These are phyloP conservation scores for Heliconius sara DNA, from an alignment of 2,888 invertebrate species.

Conservation along the genomic window DNA sequence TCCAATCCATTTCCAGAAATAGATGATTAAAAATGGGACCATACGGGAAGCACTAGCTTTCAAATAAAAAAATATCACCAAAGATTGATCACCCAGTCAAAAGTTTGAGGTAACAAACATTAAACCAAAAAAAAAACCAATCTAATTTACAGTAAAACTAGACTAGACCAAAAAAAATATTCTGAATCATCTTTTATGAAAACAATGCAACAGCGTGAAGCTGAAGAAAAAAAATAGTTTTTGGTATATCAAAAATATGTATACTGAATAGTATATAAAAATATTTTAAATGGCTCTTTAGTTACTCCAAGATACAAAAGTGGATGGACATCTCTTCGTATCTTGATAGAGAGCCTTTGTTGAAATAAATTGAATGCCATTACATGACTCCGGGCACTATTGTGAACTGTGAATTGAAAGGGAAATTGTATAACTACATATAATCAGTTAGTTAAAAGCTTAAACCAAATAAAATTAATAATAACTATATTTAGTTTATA, in stretches of 20 bases:
- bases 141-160: no score
- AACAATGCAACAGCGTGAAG: no score
- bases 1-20: no score
- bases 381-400: constrained; percentile 28
- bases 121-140: no score
- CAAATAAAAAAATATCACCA: no score
- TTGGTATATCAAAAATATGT: background rate
- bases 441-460: background rate
- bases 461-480: background rate
- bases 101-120: no score
- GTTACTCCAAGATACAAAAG: background rate
- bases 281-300: background rate
- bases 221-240: background rate
- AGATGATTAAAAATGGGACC: no score
- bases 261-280: background rate
- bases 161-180: no score
- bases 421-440: constrained; percentile 40
- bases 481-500: no score
- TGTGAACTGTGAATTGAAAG: constrained; percentile 38
- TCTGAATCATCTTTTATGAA: no score
- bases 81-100: no score
- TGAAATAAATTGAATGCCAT: background rate
- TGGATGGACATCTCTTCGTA: background rate
- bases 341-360: background rate
- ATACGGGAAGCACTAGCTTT: no score